Evolutionary conservation across 2,888 invertebrate species (phyloP), one percentile per base, ranked within the genome.

Genomic region (Parasteatoda lunata): DNA sequence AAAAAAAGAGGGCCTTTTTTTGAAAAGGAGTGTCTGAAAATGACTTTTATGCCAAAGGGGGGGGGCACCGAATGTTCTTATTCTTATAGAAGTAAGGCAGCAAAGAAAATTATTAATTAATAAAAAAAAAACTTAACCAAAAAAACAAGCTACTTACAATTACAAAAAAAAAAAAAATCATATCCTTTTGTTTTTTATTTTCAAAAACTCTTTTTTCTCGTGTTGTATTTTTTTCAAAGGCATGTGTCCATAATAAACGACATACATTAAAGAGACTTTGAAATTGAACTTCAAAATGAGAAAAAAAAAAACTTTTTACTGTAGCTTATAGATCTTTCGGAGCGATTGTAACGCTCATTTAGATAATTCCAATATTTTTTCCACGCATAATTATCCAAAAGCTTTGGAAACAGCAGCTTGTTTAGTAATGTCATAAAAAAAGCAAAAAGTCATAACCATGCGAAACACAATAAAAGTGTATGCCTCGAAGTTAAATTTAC

Each of bases 101-200:
- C 30, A 69, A 78, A 45, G 47, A 15, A 72, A 69, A 54, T 59
- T 13, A 81, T 68, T 75, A 81, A 81, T 81, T 81, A 73, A 81
- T 81, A 65, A 68, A 30, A 49, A 81, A 77, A 75, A 72, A 80
- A 30, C 48, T 66, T 15, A 71, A 64, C 15, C 30, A 45, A 3
- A 30, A 30, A 77, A 54, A 51, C 47, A 78, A 59, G 65, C 30
- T 7, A 13, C 59, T 59, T 59, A 9, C 59, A 13, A 59, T 9
- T 8, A 59, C 7, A 59, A 59, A n/a, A 59, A 54, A 54, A 54
- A 54, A 9, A 54, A 54, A 59, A 59, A 59, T n/a, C n/a, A 9
- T 7, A n/a, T n/a, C 4, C 13, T 59, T 7, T 59, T 59, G 8
- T 59, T 59, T 59, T 59, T 59, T 7, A 13, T 59, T 59, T 59